phyloP scores from a whole-genome alignment of 2,113 vertebrate genomes.

The Neolamprologus variostigma region DNA sequence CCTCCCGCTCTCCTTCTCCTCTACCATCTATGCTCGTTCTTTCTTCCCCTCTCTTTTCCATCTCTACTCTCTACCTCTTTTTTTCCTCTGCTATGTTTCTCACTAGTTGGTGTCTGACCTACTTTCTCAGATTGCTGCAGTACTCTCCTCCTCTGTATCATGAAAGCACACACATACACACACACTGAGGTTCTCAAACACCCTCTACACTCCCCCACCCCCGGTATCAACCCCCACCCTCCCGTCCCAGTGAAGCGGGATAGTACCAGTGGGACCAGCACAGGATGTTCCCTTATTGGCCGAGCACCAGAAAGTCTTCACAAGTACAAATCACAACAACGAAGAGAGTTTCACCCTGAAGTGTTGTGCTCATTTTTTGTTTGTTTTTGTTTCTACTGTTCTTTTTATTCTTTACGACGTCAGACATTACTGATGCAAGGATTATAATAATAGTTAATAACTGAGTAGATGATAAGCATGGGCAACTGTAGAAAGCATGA shows the following conservation, averaged over 20 bases:
- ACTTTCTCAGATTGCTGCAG: constrained; percentile 66
- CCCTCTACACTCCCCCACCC: background rate
- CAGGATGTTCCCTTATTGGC: constrained; percentile 21
- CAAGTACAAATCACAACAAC: constrained; percentile 10
- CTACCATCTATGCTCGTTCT: background rate
- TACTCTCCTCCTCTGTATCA: constrained; percentile 54
- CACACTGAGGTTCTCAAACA: constrained; percentile 37
- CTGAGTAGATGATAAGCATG: background rate
- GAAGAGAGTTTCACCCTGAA: background rate
- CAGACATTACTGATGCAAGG: background rate
- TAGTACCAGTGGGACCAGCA: constrained; percentile 32
- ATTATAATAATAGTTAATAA: background rate
- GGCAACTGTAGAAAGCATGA: background rate
- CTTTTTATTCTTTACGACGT: background rate
- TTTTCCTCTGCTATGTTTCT: constrained; percentile 40
- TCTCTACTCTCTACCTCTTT: constrained; percentile 38
- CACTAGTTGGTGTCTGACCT: constrained; percentile 62
- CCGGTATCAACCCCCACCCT: background rate
- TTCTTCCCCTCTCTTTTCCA: background rate
- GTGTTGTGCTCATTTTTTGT: background rate
- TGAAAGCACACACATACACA: constrained; percentile 26
- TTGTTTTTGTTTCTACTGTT: background rate
- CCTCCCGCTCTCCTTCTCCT: background rate
- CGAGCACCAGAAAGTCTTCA: constrained; percentile 16
- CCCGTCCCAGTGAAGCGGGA: constrained; percentile 28